Evolutionary conservation across 1,140 invertebrate species (phyloP).

Genomic region (Rhopalosiphum maidis): DNA sequence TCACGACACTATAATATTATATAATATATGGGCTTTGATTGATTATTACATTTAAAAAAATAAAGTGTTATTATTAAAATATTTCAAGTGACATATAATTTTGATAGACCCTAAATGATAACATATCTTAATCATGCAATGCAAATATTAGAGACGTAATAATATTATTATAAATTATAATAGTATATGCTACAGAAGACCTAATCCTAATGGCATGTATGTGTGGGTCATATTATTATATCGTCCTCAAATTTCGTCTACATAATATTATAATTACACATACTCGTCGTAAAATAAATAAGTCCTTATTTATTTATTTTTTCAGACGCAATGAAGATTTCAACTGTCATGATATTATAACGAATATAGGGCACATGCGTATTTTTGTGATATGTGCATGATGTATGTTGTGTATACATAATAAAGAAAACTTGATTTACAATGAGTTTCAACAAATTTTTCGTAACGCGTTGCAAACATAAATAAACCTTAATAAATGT

Average conservation of each 20-base stretch:
- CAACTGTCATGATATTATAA: neutral
- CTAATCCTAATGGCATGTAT: neutral
- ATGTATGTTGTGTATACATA: neutral
- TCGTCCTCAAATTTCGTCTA: too few relatives aligned
- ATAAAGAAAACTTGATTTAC: neutral
- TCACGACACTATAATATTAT: neutral
- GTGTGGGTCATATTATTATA: neutral
- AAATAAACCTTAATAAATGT: slow-evolving; percentile 7
- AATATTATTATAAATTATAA: neutral
- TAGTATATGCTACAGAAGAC: neutral
- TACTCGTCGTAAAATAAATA: neutral
- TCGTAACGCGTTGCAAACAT: neutral
- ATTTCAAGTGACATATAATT: neutral
- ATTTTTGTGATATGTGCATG: neutral
- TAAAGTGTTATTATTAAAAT: neutral
- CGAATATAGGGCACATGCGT: neutral
- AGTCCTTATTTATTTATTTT: neutral
- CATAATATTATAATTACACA: neutral
- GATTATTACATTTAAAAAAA: neutral
- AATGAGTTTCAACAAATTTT: neutral
- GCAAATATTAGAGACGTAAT: neutral
- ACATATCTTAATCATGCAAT: neutral
- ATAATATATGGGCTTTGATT: neutral
- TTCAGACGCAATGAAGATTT: neutral
- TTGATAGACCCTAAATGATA: neutral